These are phyloP conservation scores for Hippocampus guttulatus DNA, from an alignment of 2,113 vertebrate genomes.

Conservation along the genomic window DNA sequence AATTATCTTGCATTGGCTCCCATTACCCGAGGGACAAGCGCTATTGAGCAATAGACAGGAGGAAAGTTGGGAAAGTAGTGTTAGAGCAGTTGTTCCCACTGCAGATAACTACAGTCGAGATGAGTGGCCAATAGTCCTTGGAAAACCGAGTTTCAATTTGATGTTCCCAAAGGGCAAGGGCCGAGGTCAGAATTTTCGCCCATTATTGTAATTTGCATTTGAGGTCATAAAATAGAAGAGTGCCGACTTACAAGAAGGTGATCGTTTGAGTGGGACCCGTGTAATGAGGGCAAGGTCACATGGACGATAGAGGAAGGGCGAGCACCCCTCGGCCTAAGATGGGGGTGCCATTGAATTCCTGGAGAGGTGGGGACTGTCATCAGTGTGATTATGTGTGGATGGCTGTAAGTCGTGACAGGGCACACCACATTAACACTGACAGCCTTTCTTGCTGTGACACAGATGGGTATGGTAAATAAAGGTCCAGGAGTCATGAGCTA, in stretches of 20 bases:
- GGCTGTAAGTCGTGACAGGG: constrained; percentile 22
- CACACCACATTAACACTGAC: constrained; percentile 31
- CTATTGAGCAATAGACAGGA: too few relatives aligned
- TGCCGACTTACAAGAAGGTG: neutral
- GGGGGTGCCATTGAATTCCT: constrained; percentile 3
- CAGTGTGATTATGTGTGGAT: constrained; percentile 17
- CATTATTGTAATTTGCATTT: neutral
- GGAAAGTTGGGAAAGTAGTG: too few relatives aligned
- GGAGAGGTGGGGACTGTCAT: constrained; percentile 15
- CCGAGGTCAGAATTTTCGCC: neutral
- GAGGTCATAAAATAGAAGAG: neutral
- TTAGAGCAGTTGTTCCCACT: too few relatives aligned
- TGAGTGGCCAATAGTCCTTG: neutral
- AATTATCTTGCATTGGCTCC: too few relatives aligned
- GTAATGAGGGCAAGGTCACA: constrained; percentile 15
- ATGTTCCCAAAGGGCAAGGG: neutral
- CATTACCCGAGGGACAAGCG: too few relatives aligned
- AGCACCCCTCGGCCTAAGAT: neutral
- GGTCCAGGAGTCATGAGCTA: constrained; percentile 32
- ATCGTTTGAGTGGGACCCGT: neutral
- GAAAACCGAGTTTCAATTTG: neutral
- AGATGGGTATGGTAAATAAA: constrained; percentile 54
- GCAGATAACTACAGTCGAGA: too few relatives aligned
- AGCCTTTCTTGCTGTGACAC: constrained; percentile 41
- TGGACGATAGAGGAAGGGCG: constrained; percentile 11